Conservation (phyloP, 2,888 invertebrate species). For the Polylopha cassiicola region DNA sequence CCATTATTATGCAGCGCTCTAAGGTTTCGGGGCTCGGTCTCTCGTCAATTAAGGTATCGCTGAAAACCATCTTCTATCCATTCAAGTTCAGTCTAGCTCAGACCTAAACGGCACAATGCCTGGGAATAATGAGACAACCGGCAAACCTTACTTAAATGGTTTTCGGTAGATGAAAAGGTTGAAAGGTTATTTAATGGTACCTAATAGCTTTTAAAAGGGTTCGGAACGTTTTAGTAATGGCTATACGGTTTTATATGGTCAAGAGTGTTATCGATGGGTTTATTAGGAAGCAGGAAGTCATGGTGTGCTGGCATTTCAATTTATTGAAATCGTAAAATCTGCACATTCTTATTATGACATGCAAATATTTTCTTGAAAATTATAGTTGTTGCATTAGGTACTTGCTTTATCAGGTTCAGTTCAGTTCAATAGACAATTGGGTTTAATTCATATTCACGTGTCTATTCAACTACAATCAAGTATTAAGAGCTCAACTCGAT, state of each 20-base stretch:
- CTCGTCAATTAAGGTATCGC: conserved; percentile 76
- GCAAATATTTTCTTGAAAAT: no score
- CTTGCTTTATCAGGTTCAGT: no score
- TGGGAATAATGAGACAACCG: conserved; percentile 64
- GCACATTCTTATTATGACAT: no score
- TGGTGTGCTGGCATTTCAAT: no score
- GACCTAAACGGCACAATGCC: conserved; percentile 66
- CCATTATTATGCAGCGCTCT: conserved; percentile 72
- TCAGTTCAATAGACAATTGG: no score
- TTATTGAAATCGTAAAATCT: no score
- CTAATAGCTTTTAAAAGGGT: conserved; percentile 34
- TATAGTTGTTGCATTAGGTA: no score
- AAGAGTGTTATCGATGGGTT: conserved; percentile 5
- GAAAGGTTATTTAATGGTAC: conserved; percentile 38
- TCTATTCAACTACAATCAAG: no score
- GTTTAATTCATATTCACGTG: no score
- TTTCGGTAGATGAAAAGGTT: conserved; percentile 52
- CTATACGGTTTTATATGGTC: conserved; percentile 14
- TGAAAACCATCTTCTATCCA: conserved; percentile 62
- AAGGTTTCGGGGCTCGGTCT: conserved; percentile 70
- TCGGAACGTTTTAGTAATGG: conserved; percentile 14
- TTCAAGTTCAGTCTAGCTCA: conserved; percentile 41
- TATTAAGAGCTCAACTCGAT: not conserved
- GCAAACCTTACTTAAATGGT: conserved; percentile 48
- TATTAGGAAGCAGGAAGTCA: conserved; percentile 4